Percentiles rank a stretch among this genome's conserved stretches.
Conservation (phyloP, 2,888 invertebrate species). For the Alsophila aescularia region DNA sequence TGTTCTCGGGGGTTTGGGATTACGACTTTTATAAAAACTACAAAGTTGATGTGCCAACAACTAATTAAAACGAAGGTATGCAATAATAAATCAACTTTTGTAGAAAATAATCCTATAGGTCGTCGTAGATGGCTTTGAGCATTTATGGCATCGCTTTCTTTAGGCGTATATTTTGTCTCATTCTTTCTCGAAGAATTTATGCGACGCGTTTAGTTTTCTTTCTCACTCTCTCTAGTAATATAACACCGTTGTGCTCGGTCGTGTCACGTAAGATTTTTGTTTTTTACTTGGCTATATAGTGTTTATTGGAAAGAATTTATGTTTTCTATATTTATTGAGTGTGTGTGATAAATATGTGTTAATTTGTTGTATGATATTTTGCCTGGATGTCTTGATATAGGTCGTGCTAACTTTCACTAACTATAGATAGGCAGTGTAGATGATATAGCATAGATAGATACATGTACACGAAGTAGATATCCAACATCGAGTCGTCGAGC, state of each 20-base stretch:
- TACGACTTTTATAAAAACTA: constrained; percentile 78
- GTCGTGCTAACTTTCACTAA: constrained; percentile 81
- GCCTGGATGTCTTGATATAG: constrained; percentile 62
- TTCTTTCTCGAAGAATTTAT: constrained; percentile 68
- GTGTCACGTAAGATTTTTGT: constrained; percentile 84
- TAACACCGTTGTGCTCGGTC: constrained; percentile 85
- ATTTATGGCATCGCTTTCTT: constrained; percentile 84
- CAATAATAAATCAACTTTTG: constrained; percentile 47
- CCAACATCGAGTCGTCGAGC: constrained; percentile 73
- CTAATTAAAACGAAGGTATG: constrained; percentile 80
- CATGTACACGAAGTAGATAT: constrained; percentile 74
- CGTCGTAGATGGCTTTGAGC: constrained; percentile 72
- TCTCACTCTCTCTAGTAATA: constrained; percentile 82
- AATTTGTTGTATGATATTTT: constrained; percentile 48
- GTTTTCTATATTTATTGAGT: constrained; percentile 52
- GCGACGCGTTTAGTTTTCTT: constrained; percentile 69
- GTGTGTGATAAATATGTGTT: constrained; percentile 50
- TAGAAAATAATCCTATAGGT: constrained; percentile 56
- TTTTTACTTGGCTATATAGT: constrained; percentile 71
- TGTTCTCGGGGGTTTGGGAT: constrained; percentile 83
- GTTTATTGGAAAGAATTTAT: constrained; percentile 61
- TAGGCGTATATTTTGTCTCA: constrained; percentile 74
- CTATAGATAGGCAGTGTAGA: constrained; percentile 75
- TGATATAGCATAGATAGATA: constrained; percentile 68
- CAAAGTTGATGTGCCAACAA: constrained; percentile 81